Base-by-base conservation (phyloP, 1,140 invertebrate genomes). In the Gonatopus flavifemur region DNA sequence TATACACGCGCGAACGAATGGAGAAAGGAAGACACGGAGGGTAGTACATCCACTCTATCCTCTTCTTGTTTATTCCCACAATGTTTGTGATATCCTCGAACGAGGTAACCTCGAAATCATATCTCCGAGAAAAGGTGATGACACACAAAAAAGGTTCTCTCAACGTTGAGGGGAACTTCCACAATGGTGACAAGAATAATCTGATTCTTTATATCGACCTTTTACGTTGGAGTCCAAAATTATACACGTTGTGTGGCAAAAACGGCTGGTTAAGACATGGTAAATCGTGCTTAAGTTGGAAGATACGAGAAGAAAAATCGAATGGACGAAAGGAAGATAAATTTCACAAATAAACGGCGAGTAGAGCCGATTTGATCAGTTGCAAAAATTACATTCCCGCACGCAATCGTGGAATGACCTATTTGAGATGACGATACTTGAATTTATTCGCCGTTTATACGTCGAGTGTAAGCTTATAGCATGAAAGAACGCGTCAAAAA, bases 41-140 rank as follows among this genome's bases (percentile, higher is more conserved):
- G 19, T 22, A 35, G 25, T 16, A 16, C 16, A 42, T 19, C n/a
- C n/a, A n/a, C 25, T 20, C 15, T 10, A 36, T 18, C 15, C 15
- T 15, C 35, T 36, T 36, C 35, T 3, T 15, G 15, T 12, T 10
- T 39, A 52, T 56, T 37, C 49, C 28, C 32, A 48, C 60, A 60
- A 60, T 48, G 60, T 59, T 56, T n/a, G n/a, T n/a, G n/a, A n/a
- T n/a, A n/a, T n/a, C n/a, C n/a, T n/a, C n/a, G n/a, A n/a, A n/a
- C n/a, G n/a, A n/a, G n/a, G n/a, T n/a, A n/a, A 36, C 30, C 42
- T 31, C 53, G 32, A 52, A 60, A 61, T 61, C 58, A 57, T 33
- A 35, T 39, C 37, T 22, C 20, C 13, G 22, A 16, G 24, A 9
- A 43, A 42, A 36, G 21, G 42, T 42, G 35, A 16, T n/a, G n/a